Evolutionary conservation across 2,797 vertebrate genomes (phyloP), one percentile per base, ranked within the genome.

Genomic region (Coreius guichenoti): DNA sequence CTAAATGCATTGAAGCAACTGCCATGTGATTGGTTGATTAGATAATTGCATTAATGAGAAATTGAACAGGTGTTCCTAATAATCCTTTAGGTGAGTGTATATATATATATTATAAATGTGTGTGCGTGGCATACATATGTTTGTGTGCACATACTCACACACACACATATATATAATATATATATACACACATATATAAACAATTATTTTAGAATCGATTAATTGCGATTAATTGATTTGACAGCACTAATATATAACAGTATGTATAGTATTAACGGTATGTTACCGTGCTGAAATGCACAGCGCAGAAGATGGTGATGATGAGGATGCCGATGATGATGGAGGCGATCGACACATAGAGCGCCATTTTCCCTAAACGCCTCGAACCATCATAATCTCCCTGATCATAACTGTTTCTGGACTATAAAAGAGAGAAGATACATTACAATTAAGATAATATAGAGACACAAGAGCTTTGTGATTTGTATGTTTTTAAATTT

Each of bases 311-410:
- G 90, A 96, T 89, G n/a, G 92, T 91, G 2, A 98, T 95, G 92
- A 98, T 86, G 90, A 97, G 23, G 4, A 98, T 92, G 87, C 98
- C 97, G 0, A 98, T 97, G 92, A 98, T 86, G 89, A 98, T 95
- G 11, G 97, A 97, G 23, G 96, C 97, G 0, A 97, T 85, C 33
- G 96, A 94, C 0, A 98, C 95, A 77, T 95, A 94, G 72, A 97
- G 94, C 0, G 98, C 98, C 1, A 95, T 97, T 89, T 92, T 95
- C 85, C 96, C 97, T 85, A 99, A 94, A 23, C 94, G 91, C 89
- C 88, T 92, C 73, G 97, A 96, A 67, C 97, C 97, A 1, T 98
- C 97, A 0, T 96, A 92, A 87, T 98, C 97, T 6, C 97, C 97
- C 0, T 91, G 90, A 23, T 95, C 95, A 67, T 98, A 97, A 89